These are phyloP conservation scores for Petroica traversi DNA, from an alignment of 2,113 vertebrate species.

Conservation along the genomic window DNA sequence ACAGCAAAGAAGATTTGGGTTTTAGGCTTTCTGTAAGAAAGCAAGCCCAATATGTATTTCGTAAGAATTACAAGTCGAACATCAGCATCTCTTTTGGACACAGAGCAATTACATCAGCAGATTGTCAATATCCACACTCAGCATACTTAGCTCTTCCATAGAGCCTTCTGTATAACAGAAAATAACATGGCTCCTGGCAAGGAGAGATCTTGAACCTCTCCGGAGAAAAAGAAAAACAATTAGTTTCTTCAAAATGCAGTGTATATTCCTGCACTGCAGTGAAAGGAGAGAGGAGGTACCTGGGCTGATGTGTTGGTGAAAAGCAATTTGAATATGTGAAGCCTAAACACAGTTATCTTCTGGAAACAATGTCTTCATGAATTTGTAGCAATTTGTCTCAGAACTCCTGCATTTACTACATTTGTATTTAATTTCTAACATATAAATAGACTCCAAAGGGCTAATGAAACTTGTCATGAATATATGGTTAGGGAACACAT, in stretches of 20 bases:
- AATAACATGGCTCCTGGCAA: slow-evolving; percentile 1
- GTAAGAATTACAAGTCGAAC: slow-evolving; percentile 39
- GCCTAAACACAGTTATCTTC: not conserved
- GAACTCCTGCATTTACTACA: not conserved
- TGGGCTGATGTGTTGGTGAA: not conserved
- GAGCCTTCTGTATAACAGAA: not conserved
- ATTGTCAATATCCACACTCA: slow-evolving; percentile 51
- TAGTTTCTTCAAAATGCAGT: not conserved
- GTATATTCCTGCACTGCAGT: not conserved
- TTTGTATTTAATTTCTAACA: not conserved
- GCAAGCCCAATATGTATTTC: not conserved
- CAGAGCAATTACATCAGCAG: slow-evolving; percentile 39
- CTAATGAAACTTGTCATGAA: not conserved
- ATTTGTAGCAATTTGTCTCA: not conserved
- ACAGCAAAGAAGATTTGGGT: not conserved
- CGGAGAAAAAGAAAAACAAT: not conserved
- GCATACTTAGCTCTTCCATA: not conserved
- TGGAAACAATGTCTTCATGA: not conserved
- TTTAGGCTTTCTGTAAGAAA: not conserved
- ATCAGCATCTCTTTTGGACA: slow-evolving; percentile 31
- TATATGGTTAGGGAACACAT: not conserved
- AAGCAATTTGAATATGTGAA: not conserved
- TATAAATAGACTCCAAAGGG: not conserved
- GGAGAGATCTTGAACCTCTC: not conserved
- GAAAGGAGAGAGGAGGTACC: not conserved